Evolutionary conservation across 2,113 vertebrate species (phyloP).

Genomic region (Anolis sagrei): DNA sequence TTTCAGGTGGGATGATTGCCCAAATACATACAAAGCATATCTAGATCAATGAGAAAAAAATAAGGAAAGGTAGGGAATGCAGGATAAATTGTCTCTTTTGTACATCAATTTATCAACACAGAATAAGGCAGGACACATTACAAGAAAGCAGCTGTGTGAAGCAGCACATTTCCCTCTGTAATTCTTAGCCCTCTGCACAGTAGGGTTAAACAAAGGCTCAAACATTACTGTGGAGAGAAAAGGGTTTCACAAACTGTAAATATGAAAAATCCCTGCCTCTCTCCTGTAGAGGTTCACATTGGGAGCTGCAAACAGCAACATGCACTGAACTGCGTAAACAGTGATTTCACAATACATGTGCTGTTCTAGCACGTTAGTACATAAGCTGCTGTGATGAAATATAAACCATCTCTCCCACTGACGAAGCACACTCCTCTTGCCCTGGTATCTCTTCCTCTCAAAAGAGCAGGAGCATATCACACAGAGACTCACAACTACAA

Average conservation of each 20-base stretch:
- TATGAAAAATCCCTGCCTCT: neutral
- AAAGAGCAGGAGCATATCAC: neutral
- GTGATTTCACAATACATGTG: slow-evolving; percentile 28
- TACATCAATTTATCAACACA: neutral
- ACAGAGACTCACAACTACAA: slow-evolving; percentile 18
- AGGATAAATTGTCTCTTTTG: neutral
- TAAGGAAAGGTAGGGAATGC: neutral
- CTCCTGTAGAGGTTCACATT: neutral
- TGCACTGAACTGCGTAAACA: neutral
- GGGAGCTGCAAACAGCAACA: neutral
- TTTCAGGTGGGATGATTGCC: neutral
- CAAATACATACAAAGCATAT: neutral
- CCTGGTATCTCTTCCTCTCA: neutral
- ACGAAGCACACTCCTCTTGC: slow-evolving; percentile 42
- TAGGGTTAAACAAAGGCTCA: neutral
- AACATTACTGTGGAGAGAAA: neutral
- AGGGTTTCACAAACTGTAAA: neutral
- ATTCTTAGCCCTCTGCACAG: too few species aligned
- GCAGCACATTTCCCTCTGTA: neutral
- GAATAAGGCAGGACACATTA: neutral
- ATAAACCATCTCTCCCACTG: slow-evolving; percentile 18
- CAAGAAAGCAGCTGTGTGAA: slow-evolving; percentile 12
- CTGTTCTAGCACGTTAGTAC: slow-evolving; percentile 48
- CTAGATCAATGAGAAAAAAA: neutral
- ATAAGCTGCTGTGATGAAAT: slow-evolving; percentile 19